These are phyloP conservation scores for Herminia tarsipennalis DNA, from an alignment of 2,888 invertebrate species.

Conservation along the genomic window DNA sequence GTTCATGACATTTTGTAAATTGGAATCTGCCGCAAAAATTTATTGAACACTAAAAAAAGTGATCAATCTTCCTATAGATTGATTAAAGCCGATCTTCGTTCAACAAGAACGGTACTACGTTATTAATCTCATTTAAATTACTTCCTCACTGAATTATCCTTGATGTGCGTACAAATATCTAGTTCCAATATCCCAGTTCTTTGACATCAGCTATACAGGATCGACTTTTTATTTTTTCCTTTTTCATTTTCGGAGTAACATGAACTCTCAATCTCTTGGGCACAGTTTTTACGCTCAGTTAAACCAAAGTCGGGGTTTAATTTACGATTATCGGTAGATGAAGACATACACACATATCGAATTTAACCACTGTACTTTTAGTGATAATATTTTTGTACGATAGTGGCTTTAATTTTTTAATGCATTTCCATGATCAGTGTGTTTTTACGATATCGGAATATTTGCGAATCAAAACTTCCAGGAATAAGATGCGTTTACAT, in stretches of 20 bases:
- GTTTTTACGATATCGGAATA: slow-evolving; percentile 51
- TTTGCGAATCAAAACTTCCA: slow-evolving; percentile 52
- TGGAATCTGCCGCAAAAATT: slow-evolving; percentile 54
- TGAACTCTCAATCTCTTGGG: slow-evolving; percentile 78
- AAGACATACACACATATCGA: slow-evolving; percentile 72
- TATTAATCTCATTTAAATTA: slow-evolving; percentile 43
- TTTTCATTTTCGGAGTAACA: slow-evolving; percentile 75
- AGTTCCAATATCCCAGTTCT: slow-evolving; percentile 44
- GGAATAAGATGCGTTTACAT: slow-evolving; percentile 36
- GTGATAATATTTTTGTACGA: slow-evolving; percentile 49
- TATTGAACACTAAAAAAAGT: slow-evolving; percentile 47
- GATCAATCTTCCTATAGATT: slow-evolving; percentile 54
- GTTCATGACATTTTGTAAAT: slow-evolving; percentile 68
- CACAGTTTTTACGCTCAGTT: slow-evolving; percentile 82
- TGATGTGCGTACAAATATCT: slow-evolving; percentile 32
- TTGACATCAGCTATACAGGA: slow-evolving; percentile 57
- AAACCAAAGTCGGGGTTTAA: slow-evolving; percentile 70
- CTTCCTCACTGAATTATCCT: slow-evolving; percentile 42
- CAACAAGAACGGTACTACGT: slow-evolving; percentile 29
- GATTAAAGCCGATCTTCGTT: slow-evolving; percentile 46
- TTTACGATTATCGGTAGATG: slow-evolving; percentile 79
- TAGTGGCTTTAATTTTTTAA: slow-evolving; percentile 55
- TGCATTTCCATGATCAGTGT: slow-evolving; percentile 58
- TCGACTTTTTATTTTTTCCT: slow-evolving; percentile 52
- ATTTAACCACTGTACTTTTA: slow-evolving; percentile 48